Percentiles rank a stretch among this genome's conserved stretches.
phyloP scores from a whole-genome alignment of 1,140 invertebrate genomes.

The Platyura marginata region DNA sequence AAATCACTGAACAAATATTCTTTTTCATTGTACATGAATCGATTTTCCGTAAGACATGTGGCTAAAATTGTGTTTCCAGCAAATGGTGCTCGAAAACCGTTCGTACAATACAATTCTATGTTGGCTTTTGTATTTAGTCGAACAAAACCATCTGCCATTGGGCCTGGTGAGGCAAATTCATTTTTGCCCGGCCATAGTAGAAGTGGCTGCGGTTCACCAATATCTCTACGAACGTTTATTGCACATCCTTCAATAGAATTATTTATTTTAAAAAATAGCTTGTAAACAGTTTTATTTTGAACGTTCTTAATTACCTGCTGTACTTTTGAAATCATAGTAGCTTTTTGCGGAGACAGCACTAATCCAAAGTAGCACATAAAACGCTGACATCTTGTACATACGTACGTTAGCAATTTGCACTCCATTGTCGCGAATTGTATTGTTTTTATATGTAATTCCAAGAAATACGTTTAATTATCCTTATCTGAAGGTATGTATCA shows the following conservation, averaged over 20 bases:
- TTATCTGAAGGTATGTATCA: too few species aligned
- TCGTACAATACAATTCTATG: neutral
- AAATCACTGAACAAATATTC: neutral
- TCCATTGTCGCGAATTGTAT: too few species aligned
- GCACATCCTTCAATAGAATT: neutral
- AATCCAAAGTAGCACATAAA: too few species aligned
- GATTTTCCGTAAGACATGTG: neutral
- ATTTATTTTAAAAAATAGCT: too few species aligned
- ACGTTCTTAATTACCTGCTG: too few species aligned
- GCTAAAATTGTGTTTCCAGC: neutral
- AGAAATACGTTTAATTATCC: too few species aligned
- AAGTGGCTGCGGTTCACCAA: conserved; percentile 2
- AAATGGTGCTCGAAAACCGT: neutral
- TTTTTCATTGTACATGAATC: neutral
- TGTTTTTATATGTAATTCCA: too few species aligned
- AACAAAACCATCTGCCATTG: neutral
- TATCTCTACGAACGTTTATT: neutral
- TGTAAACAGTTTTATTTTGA: too few species aligned
- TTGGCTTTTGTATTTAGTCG: neutral
- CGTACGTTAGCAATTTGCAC: too few species aligned
- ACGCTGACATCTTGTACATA: too few species aligned
- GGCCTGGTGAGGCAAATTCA: neutral
- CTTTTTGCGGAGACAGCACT: too few species aligned
- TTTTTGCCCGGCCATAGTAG: neutral
- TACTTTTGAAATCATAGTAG: neutral